Evolutionary conservation across 2,797 vertebrate genomes (phyloP).

Genomic region (Neosilurus hyrtlii): DNA sequence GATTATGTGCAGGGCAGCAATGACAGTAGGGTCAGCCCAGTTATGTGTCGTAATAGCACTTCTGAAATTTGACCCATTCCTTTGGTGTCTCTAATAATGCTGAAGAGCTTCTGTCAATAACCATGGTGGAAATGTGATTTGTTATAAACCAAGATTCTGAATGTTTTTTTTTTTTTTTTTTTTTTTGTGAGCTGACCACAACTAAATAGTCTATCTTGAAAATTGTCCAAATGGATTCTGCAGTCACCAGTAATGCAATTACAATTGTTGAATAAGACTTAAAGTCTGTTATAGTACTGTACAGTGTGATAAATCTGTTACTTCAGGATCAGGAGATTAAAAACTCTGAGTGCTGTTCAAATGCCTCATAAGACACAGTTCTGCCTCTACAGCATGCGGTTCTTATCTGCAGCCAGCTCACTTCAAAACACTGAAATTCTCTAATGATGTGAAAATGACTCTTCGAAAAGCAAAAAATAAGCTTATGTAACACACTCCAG

Average conservation of each 20-base stretch:
- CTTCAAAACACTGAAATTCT: slow-evolving; percentile 1
- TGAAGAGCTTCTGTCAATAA: background rate
- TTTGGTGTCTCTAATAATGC: background rate
- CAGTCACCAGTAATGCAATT: slow-evolving; percentile 9
- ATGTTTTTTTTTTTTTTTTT: background rate
- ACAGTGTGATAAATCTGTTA: background rate
- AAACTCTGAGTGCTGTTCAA: background rate
- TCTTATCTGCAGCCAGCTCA: slow-evolving; percentile 9
- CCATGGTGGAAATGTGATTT: background rate
- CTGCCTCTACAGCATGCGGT: slow-evolving; percentile 6
- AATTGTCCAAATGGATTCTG: slow-evolving; percentile 2
- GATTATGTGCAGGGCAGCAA: background rate
- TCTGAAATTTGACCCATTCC: background rate
- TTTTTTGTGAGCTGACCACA: background rate
- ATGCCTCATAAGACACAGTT: background rate
- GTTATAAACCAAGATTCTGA: background rate
- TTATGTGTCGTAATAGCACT: slow-evolving; percentile 1
- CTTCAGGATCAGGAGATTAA: background rate
- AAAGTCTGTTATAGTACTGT: background rate
- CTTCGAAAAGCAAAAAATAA: background rate
- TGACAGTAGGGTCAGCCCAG: background rate
- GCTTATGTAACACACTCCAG: slow-evolving; percentile 21
- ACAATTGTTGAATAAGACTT: background rate
- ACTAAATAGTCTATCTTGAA: background rate
- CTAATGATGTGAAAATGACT: slow-evolving; percentile 31